Percentiles rank a stretch among this genome's conserved stretches.
phyloP scores from a whole-genome alignment of 2,113 vertebrate genomes.

The Sturnira hondurensis region DNA sequence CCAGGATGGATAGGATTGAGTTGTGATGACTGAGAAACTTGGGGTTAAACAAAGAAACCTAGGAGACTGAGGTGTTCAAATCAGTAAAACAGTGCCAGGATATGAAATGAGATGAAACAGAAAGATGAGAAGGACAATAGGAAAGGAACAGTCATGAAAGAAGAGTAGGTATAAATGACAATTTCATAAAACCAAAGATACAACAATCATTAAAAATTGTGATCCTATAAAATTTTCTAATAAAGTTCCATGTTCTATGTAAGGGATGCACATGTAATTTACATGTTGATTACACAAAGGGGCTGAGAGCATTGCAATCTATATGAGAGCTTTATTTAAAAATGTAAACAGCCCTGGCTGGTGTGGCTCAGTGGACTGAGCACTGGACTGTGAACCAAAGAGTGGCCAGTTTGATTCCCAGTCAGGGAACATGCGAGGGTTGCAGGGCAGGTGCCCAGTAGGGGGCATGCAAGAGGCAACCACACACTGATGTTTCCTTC shows the following conservation, averaged over 20 bases:
- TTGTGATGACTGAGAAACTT: not conserved
- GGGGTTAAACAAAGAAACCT: not conserved
- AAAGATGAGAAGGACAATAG: not conserved
- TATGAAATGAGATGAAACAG: not conserved
- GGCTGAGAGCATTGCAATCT: not conserved
- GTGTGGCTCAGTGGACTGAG: too few relatives aligned
- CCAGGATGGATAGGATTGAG: not conserved
- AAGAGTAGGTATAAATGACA: not conserved
- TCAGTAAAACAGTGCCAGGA: not conserved
- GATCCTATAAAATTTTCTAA: not conserved
- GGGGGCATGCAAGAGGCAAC: too few relatives aligned
- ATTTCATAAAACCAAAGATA: conserved; percentile 16
- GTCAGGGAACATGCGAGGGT: too few relatives aligned
- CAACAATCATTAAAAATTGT: not conserved
- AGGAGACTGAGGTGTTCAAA: not conserved
- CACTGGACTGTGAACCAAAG: too few relatives aligned
- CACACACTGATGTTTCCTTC: too few relatives aligned
- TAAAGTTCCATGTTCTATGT: not conserved
- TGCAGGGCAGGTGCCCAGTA: too few relatives aligned
- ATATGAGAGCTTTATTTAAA: not conserved
- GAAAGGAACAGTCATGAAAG: not conserved
- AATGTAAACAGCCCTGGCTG: conserved; percentile 32
- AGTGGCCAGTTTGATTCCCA: too few relatives aligned
- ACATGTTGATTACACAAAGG: not conserved
- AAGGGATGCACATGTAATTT: not conserved